Percentiles rank a stretch among this genome's conserved stretches.
phyloP scores from a whole-genome alignment of 2,888 invertebrate genomes.

The Agriopis aurantiaria region DNA sequence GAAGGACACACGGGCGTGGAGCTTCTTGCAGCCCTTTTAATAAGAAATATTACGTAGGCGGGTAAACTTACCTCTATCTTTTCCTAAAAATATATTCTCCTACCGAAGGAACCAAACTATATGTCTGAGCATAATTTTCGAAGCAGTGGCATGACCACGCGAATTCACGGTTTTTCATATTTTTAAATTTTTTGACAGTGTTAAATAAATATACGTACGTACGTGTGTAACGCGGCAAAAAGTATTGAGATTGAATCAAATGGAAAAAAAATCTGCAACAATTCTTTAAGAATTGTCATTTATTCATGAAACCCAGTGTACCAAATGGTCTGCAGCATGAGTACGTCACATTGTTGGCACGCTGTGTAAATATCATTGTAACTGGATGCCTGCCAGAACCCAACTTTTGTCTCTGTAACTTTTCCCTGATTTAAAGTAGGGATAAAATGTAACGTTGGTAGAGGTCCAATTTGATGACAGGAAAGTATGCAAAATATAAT shows the following conservation, averaged over 20 bases:
- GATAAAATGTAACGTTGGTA: constrained; percentile 47
- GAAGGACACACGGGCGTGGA: no score
- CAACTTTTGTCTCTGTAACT: constrained; percentile 46
- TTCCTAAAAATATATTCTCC: no score
- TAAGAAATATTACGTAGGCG: no score
- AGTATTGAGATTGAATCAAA: constrained; percentile 7
- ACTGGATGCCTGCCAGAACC: constrained; percentile 62
- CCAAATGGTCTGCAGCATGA: constrained; percentile 30
- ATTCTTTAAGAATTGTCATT: constrained; percentile 11
- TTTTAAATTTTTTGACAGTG: not conserved
- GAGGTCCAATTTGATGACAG: constrained; percentile 45
- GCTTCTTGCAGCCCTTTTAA: no score
- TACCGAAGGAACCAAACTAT: no score
- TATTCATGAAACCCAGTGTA: constrained; percentile 24
- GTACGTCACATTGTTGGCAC: constrained; percentile 52
- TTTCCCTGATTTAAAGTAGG: constrained; percentile 42
- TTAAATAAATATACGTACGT: not conserved
- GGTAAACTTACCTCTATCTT: no score
- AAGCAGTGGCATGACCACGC: no score
- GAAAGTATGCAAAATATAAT: constrained; percentile 28
- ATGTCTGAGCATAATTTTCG: no score
- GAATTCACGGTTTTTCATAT: no score
- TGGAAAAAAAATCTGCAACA: not conserved
- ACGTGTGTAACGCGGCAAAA: not conserved
- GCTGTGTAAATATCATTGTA: constrained; percentile 60